A percentile compares a stretch with the other conserved stretches of the same genome.
These are phyloP conservation scores for Chelonus formosanus DNA, from an alignment of 2,888 invertebrate genomes.

Conservation along the genomic window DNA sequence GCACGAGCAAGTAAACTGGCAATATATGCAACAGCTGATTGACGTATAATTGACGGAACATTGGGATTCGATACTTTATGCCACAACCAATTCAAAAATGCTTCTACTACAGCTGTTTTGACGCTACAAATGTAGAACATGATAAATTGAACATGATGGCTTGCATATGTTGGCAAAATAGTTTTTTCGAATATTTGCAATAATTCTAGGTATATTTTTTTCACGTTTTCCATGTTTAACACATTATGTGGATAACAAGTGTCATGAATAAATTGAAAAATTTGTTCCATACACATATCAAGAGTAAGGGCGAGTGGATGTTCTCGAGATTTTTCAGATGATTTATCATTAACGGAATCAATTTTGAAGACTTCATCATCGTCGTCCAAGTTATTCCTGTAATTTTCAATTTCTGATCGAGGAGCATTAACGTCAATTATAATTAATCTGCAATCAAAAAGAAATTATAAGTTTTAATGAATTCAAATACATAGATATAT, in stretches of 20 bases:
- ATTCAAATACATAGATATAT: not conserved
- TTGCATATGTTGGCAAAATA: slow-evolving; percentile 84
- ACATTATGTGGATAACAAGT: slow-evolving; percentile 67
- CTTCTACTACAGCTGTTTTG: slow-evolving; percentile 70
- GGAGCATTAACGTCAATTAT: slow-evolving; percentile 79
- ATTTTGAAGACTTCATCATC: slow-evolving; percentile 49
- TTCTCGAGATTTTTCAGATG: slow-evolving; percentile 50
- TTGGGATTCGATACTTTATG: slow-evolving; percentile 75
- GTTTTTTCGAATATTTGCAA: slow-evolving; percentile 80
- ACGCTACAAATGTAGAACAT: slow-evolving; percentile 79
- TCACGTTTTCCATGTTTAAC: slow-evolving; percentile 64
- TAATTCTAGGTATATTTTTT: slow-evolving; percentile 69
- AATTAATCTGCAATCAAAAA: slow-evolving; percentile 71
- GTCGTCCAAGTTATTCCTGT: slow-evolving; percentile 67
- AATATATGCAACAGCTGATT: slow-evolving; percentile 77
- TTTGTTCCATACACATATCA: slow-evolving; percentile 80
- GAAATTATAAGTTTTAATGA: not conserved
- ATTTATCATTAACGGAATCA: slow-evolving; percentile 45
- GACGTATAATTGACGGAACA: slow-evolving; percentile 72
- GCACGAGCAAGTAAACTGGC: slow-evolving; percentile 79
- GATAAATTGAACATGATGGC: slow-evolving; percentile 80
- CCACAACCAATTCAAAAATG: slow-evolving; percentile 78
- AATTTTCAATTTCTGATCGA: slow-evolving; percentile 67
- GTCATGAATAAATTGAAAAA: slow-evolving; percentile 75
- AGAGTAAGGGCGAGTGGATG: slow-evolving; percentile 73